Conservation (phyloP, 2,888 invertebrate genomes). For the Chloroclysta siterata region DNA sequence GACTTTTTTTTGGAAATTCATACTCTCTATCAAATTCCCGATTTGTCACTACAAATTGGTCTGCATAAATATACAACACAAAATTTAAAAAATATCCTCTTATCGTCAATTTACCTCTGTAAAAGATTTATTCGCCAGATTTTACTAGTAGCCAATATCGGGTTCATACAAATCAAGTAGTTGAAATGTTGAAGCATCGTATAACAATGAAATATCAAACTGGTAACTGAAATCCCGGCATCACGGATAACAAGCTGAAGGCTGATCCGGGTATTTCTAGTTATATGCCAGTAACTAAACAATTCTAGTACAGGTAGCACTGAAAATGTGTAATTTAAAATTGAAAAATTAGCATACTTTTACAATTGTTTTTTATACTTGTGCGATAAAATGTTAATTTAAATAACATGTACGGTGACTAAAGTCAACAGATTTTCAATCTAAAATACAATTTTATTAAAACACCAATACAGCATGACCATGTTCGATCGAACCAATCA, state of each 20-base stretch:
- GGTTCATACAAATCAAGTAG: slow-evolving; percentile 10
- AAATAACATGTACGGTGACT: too few relatives aligned
- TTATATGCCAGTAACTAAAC: neutral
- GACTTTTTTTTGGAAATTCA: too few relatives aligned
- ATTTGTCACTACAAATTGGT: neutral
- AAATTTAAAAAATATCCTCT: too few relatives aligned
- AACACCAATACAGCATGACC: too few relatives aligned
- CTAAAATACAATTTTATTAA: too few relatives aligned
- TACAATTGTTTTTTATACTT: neutral
- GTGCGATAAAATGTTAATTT: too few relatives aligned
- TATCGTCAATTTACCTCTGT: neutral
- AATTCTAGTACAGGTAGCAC: too few relatives aligned
- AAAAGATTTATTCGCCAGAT: neutral
- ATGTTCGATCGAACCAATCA: too few relatives aligned
- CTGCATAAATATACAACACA: neutral
- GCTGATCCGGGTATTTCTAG: slow-evolving; percentile 1
- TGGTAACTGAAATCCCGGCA: slow-evolving; percentile 22
- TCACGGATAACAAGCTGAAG: slow-evolving; percentile 19
- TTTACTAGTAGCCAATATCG: slow-evolving; percentile 8
- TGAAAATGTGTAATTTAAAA: too few relatives aligned
- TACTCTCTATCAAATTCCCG: too few relatives aligned
- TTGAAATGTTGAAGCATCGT: slow-evolving; percentile 16
- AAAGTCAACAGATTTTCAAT: too few relatives aligned
- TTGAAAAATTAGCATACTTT: too few relatives aligned
- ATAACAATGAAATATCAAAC: slow-evolving; percentile 27